Evolutionary conservation across 2,113 vertebrate genomes (phyloP), one percentile per base, ranked within the genome.

Genomic region (Cnemophilus loriae): DNA sequence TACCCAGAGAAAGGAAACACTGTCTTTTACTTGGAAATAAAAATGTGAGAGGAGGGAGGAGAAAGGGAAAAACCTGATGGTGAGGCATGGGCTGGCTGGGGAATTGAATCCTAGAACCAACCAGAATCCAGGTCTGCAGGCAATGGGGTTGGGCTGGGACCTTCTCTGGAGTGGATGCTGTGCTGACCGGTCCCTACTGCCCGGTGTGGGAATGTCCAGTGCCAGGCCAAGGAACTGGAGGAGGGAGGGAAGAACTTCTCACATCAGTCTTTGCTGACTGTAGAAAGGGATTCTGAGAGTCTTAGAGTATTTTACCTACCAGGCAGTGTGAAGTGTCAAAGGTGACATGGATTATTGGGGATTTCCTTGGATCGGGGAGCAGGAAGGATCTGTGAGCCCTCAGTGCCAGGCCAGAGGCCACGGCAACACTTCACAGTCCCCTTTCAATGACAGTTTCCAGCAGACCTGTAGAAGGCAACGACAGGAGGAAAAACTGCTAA

Each of bases 311-410:
- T 80, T 64, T 16, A 55, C 20, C 21, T 7, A 8, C 47, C 44
- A 30, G 57, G 5, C 55, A 63, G 33, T 6, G 41, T 3, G 5
- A 41, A 55, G 46, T 6, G 2, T 4, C 55, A n/a, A 37, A 81
- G 68, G 53, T 37, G 46, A 2, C 24, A 3, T 0, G 23, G 87
- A 33, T 49, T 18, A 12, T 7, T 11, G 53, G 74, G 46, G 37
- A n/a, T 41, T 24, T 35, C 57, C 61, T 37, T 0, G 0, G 4
- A 37, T 0, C 1, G 3, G 49, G 42, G 18, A 46, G 67, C 41
- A 77, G 83, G 20, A 59, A 32, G 77, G 87, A 67, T 56, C 56
- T 11, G 23, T 4, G 75, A 71, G 5, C 71, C 27, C 47, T n/a
- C 47, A 1, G 7, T 22, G 16, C 42, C 22, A 35, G 60, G 52